Evolutionary conservation across 35 echinoderm and acorn worm species (phyloP), one percentile per base, ranked within the genome.

Genomic region (Amphiura filiformis): DNA sequence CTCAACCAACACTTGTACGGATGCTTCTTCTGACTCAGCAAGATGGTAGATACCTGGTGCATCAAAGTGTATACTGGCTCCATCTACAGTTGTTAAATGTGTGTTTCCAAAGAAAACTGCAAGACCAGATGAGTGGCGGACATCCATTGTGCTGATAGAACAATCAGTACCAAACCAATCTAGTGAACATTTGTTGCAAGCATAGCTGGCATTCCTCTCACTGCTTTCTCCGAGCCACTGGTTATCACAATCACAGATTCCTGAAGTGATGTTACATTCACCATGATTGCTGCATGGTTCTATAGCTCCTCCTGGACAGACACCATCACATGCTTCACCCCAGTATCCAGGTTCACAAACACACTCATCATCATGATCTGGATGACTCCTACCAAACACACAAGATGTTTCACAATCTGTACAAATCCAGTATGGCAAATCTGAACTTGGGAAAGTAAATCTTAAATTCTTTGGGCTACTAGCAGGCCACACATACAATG

Each of bases 371-470:
- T 37, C 44, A 56, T 93, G 35, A 0, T 33, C 32, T 0, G 61
- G 38, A 70, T 75, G 85, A 15, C 42, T 86, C 39, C 26, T 32
- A 7, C 94, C 94, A 90, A 97, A 97, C 0, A 83, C 37, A 81
- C 94, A 97, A 52, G 79, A 79, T 52, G 77, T 87, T 22, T 95
- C 93, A 76, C 93, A 95, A 23, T 87, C 35, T 0, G 39, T 39
- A 20, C 89, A 89, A 82, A 91, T 95, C 93, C 93, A 95, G 41
- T 78, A 84, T 31, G 93, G 93, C 12, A 95, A 88, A 37, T 84
- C 84, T 44, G 85, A 78, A 34, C 70, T 37, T 4, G 79, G 80
- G 56, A 95, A 95, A 31, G 39, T 42, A 81, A 83, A 84, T 35
- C 93, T 91, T n/a, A 95, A 77, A 47, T 88, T 77, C 49, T 88